These are phyloP conservation scores for Arctocebus calabarensis DNA, from an alignment of 2,797 vertebrate genomes.

Conservation along the genomic window DNA sequence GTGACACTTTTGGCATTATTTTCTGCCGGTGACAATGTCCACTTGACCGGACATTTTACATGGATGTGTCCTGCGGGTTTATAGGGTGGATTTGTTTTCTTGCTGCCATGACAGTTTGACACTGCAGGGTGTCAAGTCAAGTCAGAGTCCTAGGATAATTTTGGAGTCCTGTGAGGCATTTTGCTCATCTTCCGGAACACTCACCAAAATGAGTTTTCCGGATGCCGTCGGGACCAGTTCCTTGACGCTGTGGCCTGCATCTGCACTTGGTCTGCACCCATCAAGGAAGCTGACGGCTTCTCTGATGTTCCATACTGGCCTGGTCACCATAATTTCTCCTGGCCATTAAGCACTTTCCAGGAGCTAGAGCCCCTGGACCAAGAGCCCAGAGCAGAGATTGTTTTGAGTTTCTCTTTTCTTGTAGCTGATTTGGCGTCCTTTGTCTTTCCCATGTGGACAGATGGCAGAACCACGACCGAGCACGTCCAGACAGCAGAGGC, in stretches of 20 bases:
- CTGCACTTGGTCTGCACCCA: not conserved
- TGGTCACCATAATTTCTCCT: not conserved
- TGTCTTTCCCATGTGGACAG: rapidly evolving
- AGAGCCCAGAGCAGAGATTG: rapidly evolving
- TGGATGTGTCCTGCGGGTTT: rapidly evolving
- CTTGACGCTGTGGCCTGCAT: not conserved
- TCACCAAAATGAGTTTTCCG: not conserved
- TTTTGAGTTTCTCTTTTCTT: not conserved
- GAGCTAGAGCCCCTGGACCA: rapidly evolving
- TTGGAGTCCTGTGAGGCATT: rapidly evolving
- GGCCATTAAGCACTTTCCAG: rapidly evolving
- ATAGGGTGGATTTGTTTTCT: rapidly evolving
- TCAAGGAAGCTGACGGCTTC: not conserved
- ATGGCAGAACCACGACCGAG: not conserved
- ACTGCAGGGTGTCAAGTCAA: not conserved
- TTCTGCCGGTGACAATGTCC: rapidly evolving
- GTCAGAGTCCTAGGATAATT: not conserved
- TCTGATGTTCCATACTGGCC: too few relatives aligned
- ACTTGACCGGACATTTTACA: rapidly evolving
- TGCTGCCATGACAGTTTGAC: not conserved
- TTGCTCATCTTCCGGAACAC: not conserved
- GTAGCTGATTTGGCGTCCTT: rapidly evolving
- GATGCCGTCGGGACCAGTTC: not conserved
- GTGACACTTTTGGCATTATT: rapidly evolving
- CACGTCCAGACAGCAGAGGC: not conserved